phyloP scores from a whole-genome alignment of 2,797 vertebrate species.

The Natrix natrix region DNA sequence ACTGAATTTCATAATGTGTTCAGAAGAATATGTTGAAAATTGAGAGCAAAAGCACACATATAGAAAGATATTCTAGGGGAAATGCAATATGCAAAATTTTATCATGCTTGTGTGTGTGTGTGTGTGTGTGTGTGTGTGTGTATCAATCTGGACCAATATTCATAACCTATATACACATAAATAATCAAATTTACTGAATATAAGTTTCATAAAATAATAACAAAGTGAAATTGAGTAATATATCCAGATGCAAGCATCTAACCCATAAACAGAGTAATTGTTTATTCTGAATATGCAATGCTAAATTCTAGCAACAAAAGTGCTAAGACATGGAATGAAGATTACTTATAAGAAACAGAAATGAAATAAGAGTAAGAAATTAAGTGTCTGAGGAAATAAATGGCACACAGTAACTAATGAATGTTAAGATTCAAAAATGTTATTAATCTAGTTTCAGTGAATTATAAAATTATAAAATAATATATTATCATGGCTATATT shows the following conservation, averaged over 20 bases:
- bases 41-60: background rate
- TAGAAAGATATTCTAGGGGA: background rate
- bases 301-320: background rate
- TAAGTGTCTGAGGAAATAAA: background rate
- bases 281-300: background rate
- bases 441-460: background rate
- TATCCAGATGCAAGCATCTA: background rate
- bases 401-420: background rate
- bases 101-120: background rate
- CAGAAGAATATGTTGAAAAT: background rate
- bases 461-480: background rate
- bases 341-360: background rate
- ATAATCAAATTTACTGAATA: background rate
- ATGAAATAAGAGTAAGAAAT: background rate
- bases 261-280: background rate
- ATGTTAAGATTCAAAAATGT: background rate
- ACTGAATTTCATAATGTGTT: background rate
- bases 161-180: background rate
- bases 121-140: background rate
- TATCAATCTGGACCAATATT: background rate
- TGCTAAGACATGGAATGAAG: too few species aligned
- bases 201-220: background rate
- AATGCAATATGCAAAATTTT: background rate
- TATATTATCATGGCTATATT: background rate
- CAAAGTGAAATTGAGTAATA: background rate